Evolutionary conservation across 1,140 invertebrate genomes (phyloP), one percentile per base, ranked within the genome.

Genomic region (Euschistus heros): DNA sequence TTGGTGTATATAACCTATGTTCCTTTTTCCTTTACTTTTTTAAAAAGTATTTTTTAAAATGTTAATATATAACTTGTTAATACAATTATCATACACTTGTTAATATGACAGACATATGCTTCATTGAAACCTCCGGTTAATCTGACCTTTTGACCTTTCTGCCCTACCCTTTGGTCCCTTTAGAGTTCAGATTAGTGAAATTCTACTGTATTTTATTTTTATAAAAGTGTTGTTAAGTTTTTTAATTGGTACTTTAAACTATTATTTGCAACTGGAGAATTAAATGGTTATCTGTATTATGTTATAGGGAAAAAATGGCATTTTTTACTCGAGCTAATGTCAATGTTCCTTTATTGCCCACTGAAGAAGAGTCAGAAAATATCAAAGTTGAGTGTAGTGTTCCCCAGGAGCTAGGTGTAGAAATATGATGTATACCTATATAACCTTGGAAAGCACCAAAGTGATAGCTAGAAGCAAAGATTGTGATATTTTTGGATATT

Each of bases 221-320:
- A 20, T 20, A 50, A 4, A 17, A 4, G 20, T 50, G 17, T 2
- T 50, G 2, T n/a, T n/a, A 17, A 2, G 2, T 30, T 30, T 30
- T 30, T 7, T 30, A 7, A n/a, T n/a, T n/a, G n/a, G n/a, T n/a
- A n/a, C n/a, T n/a, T n/a, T n/a, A n/a, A n/a, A n/a, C n/a, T n/a
- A n/a, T n/a, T n/a, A n/a, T n/a, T n/a, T n/a, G n/a, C 10, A 37
- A 37, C 33, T 37, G 33, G 10, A 37, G 33, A 37, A 10, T 37
- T 10, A 37, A 37, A 6, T 37, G 33, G 1, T 13, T 37, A 1
- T 37, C 33, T 37, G 33, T 10, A 37, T 37, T 52, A 7, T 59
- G 69, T 66, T 47, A 71, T 78, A 94, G 92, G 80, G 92, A 94
- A 77, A 95, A 94, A 77, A 96, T 96, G 85, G 89, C 92, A 15